These are phyloP conservation scores for Drosophila littoralis DNA, from an alignment of 1,140 invertebrate species.

Conservation along the genomic window DNA sequence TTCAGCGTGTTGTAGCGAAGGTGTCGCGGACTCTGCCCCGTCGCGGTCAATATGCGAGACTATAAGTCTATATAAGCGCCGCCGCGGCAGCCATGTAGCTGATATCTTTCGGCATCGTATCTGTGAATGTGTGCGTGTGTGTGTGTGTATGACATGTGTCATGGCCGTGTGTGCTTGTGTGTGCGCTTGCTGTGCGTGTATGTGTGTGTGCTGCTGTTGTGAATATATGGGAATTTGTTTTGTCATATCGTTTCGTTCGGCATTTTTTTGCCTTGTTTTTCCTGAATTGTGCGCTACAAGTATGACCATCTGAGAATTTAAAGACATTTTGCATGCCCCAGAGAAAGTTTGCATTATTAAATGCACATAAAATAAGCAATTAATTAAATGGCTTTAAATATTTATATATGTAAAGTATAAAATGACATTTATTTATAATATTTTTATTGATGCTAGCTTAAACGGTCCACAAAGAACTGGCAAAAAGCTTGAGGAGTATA, in stretches of 20 bases:
- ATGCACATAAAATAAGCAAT: too few species aligned
- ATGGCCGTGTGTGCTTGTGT: conserved; percentile 19
- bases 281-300: conserved; percentile 30
- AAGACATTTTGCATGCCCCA: neutral
- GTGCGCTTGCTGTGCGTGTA: conserved; percentile 15
- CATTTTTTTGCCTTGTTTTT: conserved; percentile 28
- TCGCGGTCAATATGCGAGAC: conserved; percentile 73
- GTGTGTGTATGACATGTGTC: conserved; percentile 38
- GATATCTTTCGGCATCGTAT: conserved; percentile 58
- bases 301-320: neutral
- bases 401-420: too few species aligned
- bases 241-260: conserved; percentile 61
- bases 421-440: too few species aligned
- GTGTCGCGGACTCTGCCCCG: conserved; percentile 61
- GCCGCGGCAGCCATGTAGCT: conserved; percentile 42
- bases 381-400: too few species aligned
- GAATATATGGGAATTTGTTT: conserved; percentile 74
- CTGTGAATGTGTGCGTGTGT: conserved; percentile 34
- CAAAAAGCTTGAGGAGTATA: too few species aligned
- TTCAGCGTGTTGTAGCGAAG: conserved; percentile 52
- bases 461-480: too few species aligned
- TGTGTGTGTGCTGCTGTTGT: conserved; percentile 49
- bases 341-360: too few species aligned
- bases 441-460: too few species aligned
- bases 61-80: conserved; percentile 74